Evolutionary conservation across 2,888 invertebrate species (phyloP), one percentile per base, ranked within the genome.

Genomic region (Parnassius glacialis): DNA sequence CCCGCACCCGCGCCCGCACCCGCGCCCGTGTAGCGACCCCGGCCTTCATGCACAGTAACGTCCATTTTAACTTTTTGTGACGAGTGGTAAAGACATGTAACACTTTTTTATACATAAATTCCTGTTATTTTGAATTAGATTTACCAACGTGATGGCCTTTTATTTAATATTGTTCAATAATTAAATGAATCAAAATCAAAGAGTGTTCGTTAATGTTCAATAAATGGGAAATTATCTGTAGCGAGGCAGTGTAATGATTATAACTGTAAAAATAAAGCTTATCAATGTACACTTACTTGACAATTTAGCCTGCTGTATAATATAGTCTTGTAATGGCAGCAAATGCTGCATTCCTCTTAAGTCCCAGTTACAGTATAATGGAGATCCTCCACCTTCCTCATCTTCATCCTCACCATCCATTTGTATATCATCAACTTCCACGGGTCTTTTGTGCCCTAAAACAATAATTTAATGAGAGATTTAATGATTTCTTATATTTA

Each of bases 301-400:
- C 53, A 95, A 84, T 75, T 96, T 95, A 0, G 96, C 96, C 85
- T 97, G 97, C 77, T 97, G 97, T 74, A 97, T 93, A 71, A 97
- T 95, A 78, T 97, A 97, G 84, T 97, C 96, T 83, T 97, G 97
- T 67, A 97, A 87, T 10, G 97, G 97, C 75, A 97, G 83, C 67
- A 97, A 86, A 79, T 97, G 96, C 70, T 95, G 95, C 93, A 93
- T 92, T 64, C 91, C 91, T 65, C 93, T 91, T 68, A 93, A 83
- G 77, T 95, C 95, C 94, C 95, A 95, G 81, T 95, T 95, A 71
- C 94, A 95, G 78, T 95, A 95, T 42, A 95, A 82, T 0, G 95
- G 95, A 0, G 93, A 93, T 13, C 92, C 92, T 52, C 93, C 93
- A 1, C 92, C 93, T 61, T 93, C 93, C 20, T 93, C 93, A 41